phyloP scores from a whole-genome alignment of 2,888 invertebrate genomes.

The Cremastinae sp. region DNA sequence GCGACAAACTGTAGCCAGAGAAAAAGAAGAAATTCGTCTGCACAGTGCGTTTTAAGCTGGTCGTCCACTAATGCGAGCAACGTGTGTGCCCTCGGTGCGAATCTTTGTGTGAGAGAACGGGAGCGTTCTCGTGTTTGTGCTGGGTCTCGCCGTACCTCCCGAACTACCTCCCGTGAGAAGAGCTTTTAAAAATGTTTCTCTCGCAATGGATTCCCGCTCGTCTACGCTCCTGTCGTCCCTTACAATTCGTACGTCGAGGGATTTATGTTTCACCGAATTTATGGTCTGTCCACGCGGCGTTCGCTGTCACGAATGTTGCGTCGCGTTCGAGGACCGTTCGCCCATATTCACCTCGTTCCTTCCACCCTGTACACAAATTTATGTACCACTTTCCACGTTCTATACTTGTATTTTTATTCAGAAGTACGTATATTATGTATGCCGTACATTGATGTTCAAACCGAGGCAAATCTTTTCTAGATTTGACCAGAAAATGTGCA shows the following conservation, averaged over 20 bases:
- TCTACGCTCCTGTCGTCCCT: conserved; percentile 9
- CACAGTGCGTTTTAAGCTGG: conserved; percentile 6
- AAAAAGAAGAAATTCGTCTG: conserved; percentile 15
- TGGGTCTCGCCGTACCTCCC: neutral
- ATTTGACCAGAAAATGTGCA: conserved; percentile 28
- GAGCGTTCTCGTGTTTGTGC: conserved; percentile 7
- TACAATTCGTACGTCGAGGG: conserved; percentile 37
- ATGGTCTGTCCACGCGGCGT: conserved; percentile 60
- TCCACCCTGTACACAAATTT: conserved; percentile 9
- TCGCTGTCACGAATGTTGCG: conserved; percentile 54
- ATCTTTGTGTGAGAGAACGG: too few relatives aligned
- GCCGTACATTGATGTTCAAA: conserved; percentile 12
- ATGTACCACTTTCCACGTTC: neutral
- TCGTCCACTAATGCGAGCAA: neutral
- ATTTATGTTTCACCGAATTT: conserved; percentile 64
- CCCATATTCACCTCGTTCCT: conserved; percentile 26
- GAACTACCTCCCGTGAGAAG: conserved; percentile 21
- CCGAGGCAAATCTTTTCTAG: conserved; percentile 34
- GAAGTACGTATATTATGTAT: neutral
- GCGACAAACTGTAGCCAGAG: conserved; percentile 4
- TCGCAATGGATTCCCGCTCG: conserved; percentile 37
- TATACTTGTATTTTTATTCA: neutral
- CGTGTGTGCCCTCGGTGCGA: conserved; percentile 2
- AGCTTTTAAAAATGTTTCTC: conserved; percentile 53
- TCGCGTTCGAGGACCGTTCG: conserved; percentile 39